Evolutionary conservation across 2,888 invertebrate genomes (phyloP).

Genomic region (Sarcophaga subvicina): DNA sequence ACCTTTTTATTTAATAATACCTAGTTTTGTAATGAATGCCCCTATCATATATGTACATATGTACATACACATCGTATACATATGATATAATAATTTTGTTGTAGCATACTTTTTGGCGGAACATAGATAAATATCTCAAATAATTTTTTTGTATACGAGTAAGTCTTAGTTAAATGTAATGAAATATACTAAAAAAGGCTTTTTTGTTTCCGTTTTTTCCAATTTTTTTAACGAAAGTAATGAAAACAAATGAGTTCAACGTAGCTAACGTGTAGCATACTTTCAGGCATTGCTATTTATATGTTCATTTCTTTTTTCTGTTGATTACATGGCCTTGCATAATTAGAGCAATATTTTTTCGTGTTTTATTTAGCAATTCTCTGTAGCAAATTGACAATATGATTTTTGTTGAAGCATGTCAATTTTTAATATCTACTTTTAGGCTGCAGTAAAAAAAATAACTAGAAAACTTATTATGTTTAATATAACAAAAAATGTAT

Average conservation of each 20-base stretch:
- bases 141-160: neutral
- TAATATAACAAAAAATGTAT: neutral
- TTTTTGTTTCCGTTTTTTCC: conserved; percentile 29
- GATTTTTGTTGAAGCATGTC: conserved; percentile 38
- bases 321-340: conserved; percentile 45
- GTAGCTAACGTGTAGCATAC: conserved; percentile 35
- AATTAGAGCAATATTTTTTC: conserved; percentile 60
- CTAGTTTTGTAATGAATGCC: neutral
- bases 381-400: conserved; percentile 26
- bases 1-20: conserved; percentile 12
- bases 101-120: conserved; percentile 49
- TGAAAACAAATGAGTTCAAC: conserved; percentile 43
- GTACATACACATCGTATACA: too few species aligned
- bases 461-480: conserved; percentile 6
- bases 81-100: too few species aligned
- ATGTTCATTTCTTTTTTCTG: neutral
- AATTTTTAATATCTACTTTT: conserved; percentile 31
- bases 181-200: conserved; percentile 18
- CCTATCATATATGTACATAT: too few species aligned
- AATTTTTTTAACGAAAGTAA: neutral
- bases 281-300: conserved; percentile 40
- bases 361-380: neutral
- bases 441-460: neutral
- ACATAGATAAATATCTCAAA: conserved; percentile 43
- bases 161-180: conserved; percentile 33